These are phyloP conservation scores for Procavia capensis DNA, from an alignment of 2,113 vertebrate genomes.

Conservation along the genomic window DNA sequence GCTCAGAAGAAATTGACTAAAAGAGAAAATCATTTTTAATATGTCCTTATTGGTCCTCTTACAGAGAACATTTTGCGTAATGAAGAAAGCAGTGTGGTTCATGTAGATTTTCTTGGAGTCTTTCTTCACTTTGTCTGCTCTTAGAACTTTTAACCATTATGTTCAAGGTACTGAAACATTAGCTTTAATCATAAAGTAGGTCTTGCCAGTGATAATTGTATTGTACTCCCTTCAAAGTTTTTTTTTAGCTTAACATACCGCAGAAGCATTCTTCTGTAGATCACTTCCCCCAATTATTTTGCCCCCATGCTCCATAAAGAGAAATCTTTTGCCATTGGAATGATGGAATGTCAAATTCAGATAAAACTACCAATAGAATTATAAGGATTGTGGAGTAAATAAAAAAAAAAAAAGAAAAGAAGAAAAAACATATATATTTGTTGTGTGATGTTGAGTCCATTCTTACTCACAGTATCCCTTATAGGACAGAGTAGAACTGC, in stretches of 20 bases:
- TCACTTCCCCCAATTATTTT: not conserved
- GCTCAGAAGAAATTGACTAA: not conserved
- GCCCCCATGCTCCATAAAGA: not conserved
- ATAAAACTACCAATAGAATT: not conserved
- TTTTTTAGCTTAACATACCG: slow-evolving; percentile 10
- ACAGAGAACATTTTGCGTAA: not conserved
- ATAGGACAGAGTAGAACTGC: no score
- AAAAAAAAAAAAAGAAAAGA: not conserved
- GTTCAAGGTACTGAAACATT: slow-evolving; percentile 20
- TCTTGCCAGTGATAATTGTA: not conserved
- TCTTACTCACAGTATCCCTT: no score
- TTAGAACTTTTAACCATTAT: not conserved
- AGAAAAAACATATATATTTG: not conserved
- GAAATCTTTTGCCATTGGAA: not conserved
- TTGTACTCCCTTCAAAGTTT: not conserved
- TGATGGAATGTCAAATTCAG: not conserved
- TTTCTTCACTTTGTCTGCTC: not conserved
- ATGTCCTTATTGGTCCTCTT: not conserved
- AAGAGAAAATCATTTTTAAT: not conserved
- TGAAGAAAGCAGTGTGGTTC: not conserved
- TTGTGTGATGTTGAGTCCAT: no score
- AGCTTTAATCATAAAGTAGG: slow-evolving; percentile 31
- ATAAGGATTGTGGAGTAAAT: not conserved
- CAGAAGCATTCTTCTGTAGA: not conserved
- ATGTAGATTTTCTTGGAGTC: not conserved